These are phyloP conservation scores for Vultur gryphus DNA, from an alignment of 2,797 vertebrate species.

Conservation along the genomic window DNA sequence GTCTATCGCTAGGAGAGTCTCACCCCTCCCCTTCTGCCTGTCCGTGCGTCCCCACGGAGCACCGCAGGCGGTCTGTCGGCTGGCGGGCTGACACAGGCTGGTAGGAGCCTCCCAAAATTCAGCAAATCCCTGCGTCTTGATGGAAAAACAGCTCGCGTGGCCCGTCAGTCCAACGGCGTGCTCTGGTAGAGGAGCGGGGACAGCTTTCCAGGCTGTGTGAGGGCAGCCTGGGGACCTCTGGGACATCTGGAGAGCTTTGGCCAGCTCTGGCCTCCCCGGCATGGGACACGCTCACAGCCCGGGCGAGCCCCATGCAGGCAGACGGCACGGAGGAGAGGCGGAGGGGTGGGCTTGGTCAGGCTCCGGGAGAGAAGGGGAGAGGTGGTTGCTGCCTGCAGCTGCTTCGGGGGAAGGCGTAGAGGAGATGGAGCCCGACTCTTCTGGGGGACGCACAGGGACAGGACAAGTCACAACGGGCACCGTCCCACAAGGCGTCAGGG, in stretches of 20 bases:
- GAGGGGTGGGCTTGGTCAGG: background rate
- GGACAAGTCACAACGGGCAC: rapidly evolving
- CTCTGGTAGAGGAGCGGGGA: background rate
- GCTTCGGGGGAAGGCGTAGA: background rate
- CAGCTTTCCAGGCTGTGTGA: rapidly evolving
- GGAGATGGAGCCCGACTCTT: background rate
- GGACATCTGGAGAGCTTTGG: background rate
- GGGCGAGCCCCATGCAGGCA: rapidly evolving
- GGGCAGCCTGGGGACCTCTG: background rate
- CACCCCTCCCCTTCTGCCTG: background rate
- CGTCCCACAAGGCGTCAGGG: rapidly evolving
- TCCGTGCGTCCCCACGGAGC: rapidly evolving
- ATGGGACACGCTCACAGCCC: rapidly evolving
- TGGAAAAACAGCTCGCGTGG: background rate
- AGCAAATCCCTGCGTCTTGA: background rate
- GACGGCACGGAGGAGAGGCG: rapidly evolving
- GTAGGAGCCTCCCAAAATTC: background rate
- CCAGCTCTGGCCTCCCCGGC: rapidly evolving
- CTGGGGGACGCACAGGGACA: rapidly evolving
- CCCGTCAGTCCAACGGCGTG: rapidly evolving
- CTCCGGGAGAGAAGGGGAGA: background rate
- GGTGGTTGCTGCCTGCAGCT: background rate
- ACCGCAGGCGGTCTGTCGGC: rapidly evolving
- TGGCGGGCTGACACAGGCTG: background rate
- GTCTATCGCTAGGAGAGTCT: background rate